These are phyloP conservation scores for Stigmatopora nigra DNA, from an alignment of 2,113 vertebrate species.

Conservation along the genomic window DNA sequence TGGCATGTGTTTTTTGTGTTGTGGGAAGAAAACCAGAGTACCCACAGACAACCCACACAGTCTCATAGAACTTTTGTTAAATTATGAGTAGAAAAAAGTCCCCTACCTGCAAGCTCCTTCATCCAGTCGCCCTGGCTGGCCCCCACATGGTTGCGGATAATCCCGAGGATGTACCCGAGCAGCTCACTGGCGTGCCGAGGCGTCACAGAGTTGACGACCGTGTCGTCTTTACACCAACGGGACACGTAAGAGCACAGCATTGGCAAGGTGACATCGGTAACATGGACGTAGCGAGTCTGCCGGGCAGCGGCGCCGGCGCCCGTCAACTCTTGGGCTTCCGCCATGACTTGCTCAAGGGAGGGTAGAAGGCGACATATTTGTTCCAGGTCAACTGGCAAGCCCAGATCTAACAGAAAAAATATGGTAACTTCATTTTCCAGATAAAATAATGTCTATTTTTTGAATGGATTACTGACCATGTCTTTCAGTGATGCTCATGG, in stretches of 20 bases:
- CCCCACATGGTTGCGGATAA: conserved; percentile 86
- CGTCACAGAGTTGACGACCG: conserved; percentile 72
- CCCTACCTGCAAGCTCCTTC: conserved; percentile 83
- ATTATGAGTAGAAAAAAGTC: neutral
- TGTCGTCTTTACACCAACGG: conserved; percentile 76
- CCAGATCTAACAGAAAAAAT: conserved; percentile 61
- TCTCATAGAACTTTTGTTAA: neutral
- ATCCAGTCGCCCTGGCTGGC: conserved; percentile 90
- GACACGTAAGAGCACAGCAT: conserved; percentile 91
- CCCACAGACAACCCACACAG: too few species aligned
- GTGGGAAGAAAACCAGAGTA: too few species aligned
- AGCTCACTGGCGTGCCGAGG: conserved; percentile 81
- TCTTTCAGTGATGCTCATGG: conserved; percentile 69
- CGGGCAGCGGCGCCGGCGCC: conserved; percentile 75
- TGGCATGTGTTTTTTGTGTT: too few species aligned
- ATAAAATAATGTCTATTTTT: neutral
- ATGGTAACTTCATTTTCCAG: neutral
- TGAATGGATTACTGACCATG: conserved; percentile 77
- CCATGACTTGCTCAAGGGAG: conserved; percentile 78
- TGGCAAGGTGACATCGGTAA: conserved; percentile 85
- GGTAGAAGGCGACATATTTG: conserved; percentile 79
- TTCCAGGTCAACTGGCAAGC: conserved; percentile 70
- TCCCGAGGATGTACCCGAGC: conserved; percentile 82
- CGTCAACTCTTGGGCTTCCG: conserved; percentile 80
- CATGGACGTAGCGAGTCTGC: conserved; percentile 79